A percentile compares a stretch with the other conserved stretches of the same genome.
These are phyloP conservation scores for Plebejus anna DNA, from an alignment of 2,888 invertebrate genomes.

Conservation along the genomic window DNA sequence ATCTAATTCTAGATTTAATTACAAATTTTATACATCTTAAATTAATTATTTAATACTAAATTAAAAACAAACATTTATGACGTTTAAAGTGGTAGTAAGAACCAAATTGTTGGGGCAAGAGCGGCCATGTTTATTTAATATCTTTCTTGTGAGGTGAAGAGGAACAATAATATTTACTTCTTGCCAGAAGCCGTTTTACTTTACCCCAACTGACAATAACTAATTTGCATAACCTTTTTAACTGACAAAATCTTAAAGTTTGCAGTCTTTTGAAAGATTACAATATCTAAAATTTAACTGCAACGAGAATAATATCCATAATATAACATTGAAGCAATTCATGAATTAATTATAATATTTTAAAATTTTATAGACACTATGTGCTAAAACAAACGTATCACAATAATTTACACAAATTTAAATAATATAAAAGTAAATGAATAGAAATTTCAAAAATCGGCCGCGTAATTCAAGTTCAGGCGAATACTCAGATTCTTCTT, in stretches of 20 bases:
- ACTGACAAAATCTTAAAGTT: not conserved
- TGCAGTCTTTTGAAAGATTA: not conserved
- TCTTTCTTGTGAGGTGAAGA: not conserved
- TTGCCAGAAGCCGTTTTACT: not conserved
- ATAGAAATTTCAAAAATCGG: not conserved
- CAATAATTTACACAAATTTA: constrained; percentile 24
- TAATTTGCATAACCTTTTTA: not conserved
- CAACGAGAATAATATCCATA: not conserved
- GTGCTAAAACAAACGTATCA: constrained; percentile 26
- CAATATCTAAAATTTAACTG: not conserved
- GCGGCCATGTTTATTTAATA: not conserved
- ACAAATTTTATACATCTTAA: constrained; percentile 15
- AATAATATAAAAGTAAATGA: constrained; percentile 8
- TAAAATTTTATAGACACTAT: constrained; percentile 17
- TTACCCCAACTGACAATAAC: not conserved
- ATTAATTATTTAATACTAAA: not conserved
- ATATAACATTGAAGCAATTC: constrained; percentile 3
- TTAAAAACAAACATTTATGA: not conserved
- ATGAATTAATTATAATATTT: not conserved
- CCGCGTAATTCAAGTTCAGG: not conserved
- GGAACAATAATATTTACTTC: not conserved
- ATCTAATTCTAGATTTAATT: constrained; percentile 21
- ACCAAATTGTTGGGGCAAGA: not conserved
- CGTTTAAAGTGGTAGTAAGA: not conserved
- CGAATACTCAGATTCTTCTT: not conserved